phyloP scores from a whole-genome alignment of 2,888 invertebrate species.

The Monopis laevigella region DNA sequence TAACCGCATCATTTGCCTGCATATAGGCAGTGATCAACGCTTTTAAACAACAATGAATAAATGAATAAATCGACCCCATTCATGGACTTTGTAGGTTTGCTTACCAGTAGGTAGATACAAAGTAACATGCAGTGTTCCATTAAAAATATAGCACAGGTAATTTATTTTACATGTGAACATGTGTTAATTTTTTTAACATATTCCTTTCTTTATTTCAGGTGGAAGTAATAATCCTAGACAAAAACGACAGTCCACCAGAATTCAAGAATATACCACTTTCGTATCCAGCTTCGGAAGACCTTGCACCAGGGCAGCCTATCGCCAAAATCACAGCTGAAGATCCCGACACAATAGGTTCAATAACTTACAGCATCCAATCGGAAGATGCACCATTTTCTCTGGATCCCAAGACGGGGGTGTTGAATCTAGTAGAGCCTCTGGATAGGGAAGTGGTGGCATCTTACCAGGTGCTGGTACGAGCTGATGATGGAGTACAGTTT shows the following conservation, averaged over 20 bases:
- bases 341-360: conserved; percentile 83
- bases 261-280: conserved; percentile 79
- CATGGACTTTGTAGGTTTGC: no score
- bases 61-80: no score
- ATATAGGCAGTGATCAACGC: no score
- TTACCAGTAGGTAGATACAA: no score
- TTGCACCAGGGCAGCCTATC: conserved; percentile 82
- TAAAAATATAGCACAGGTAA: no score
- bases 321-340: conserved; percentile 83
- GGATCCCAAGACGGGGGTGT: conserved; percentile 75
- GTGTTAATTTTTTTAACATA: no score
- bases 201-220: conserved; percentile 82
- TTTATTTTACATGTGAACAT: no score
- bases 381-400: conserved; percentile 76
- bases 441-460: conserved; percentile 84
- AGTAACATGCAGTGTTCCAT: no score
- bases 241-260: conserved; percentile 94
- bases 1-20: no score
- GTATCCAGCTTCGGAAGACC: conserved; percentile 85
- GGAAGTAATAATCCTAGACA: conserved; percentile 84
- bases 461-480: conserved; percentile 83
- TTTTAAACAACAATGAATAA: no score
- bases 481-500: conserved; percentile 88
- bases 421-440: conserved; percentile 80
- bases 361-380: conserved; percentile 77